Conservation (phyloP, 2,888 invertebrate genomes). For the Volucella inanis region DNA sequence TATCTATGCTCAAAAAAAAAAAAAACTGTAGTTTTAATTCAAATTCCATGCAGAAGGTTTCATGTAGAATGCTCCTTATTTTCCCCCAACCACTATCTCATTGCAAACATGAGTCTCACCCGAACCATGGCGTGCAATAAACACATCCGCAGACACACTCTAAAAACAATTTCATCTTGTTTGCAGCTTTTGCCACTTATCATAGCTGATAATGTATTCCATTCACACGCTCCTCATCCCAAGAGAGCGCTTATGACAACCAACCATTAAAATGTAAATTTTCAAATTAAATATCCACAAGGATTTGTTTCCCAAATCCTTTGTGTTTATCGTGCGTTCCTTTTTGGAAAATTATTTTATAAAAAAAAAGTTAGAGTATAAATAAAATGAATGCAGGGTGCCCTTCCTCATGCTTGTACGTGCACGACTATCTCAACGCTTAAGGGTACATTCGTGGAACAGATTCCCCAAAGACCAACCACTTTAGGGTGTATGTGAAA, state of each 20-base stretch:
- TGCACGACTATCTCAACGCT: no score
- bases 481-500: no score
- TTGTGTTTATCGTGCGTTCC: slow-evolving; percentile 24
- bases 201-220: slow-evolving; percentile 19
- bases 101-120: not conserved
- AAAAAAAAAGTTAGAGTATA: slow-evolving; percentile 16
- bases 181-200: slow-evolving; percentile 1
- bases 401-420: not conserved
- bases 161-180: slow-evolving; percentile 5
- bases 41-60: not conserved
- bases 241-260: not conserved
- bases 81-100: not conserved
- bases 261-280: slow-evolving; percentile 44
- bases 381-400: slow-evolving; percentile 3
- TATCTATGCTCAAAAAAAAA: no score
- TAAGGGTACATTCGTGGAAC: no score
- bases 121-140: not conserved
- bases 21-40: not conserved
- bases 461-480: no score
- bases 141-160: not conserved
- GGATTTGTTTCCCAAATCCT: slow-evolving; percentile 36
- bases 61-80: slow-evolving; percentile 12
- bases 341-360: slow-evolving; percentile 23
- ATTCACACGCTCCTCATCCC: not conserved
- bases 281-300: slow-evolving; percentile 32